Evolutionary conservation across 2,113 vertebrate genomes (phyloP).

Genomic region (Petaurus breviceps): DNA sequence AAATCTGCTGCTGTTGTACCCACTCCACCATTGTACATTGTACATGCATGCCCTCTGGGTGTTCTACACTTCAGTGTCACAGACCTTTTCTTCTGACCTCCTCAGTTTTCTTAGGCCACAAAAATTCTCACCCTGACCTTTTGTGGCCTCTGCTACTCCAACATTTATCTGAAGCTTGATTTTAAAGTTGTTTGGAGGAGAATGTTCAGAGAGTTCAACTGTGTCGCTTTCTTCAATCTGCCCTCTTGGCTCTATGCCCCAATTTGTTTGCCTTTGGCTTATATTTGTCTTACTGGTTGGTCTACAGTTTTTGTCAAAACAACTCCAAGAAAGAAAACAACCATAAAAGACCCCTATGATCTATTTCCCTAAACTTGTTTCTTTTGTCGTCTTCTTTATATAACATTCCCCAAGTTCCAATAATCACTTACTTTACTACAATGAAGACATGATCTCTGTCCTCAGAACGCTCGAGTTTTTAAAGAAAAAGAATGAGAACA

Average conservation of each 20-base stretch:
- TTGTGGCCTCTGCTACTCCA: neutral
- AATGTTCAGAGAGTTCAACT: neutral
- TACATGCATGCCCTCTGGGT: neutral
- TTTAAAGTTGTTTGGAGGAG: neutral
- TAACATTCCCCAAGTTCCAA: neutral
- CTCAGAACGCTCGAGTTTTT: neutral
- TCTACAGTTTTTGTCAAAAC: neutral
- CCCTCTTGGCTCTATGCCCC: neutral
- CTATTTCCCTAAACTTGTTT: neutral
- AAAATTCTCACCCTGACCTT: neutral
- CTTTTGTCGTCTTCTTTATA: neutral
- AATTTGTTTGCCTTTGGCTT: neutral
- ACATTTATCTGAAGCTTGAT: neutral
- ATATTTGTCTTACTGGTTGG: neutral
- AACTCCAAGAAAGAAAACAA: neutral
- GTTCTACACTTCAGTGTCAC: neutral
- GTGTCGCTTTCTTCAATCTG: too few species aligned
- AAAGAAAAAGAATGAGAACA: neutral
- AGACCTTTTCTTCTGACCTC: neutral
- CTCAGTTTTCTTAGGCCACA: neutral
- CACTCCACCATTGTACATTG: too few species aligned
- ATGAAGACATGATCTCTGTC: neutral
- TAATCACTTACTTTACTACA: neutral
- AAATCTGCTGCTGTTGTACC: neutral
- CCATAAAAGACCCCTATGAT: neutral